Evolutionary conservation across 2,113 vertebrate species (phyloP), one percentile per base, ranked within the genome.

Genomic region (Neogale vison): DNA sequence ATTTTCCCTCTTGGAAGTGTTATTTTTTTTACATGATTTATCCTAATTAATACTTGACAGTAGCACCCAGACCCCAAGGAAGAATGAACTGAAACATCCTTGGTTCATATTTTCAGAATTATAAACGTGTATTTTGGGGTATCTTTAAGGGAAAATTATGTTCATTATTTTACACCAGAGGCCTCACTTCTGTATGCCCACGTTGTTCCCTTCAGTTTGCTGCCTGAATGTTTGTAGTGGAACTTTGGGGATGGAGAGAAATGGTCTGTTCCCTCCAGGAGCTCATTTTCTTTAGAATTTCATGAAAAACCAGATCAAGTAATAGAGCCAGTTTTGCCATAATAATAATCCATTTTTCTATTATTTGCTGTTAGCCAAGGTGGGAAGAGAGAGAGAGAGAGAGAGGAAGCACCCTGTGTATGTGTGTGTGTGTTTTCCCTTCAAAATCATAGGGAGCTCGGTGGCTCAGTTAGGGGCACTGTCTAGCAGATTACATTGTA

Each of bases 81-180:
- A 57, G 47, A 86, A 39, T 76, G 89, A 69, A 55, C 39, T 36
- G 50, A 88, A 85, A 31, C 82, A 4, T 82, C 90, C 57, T 83
- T 83, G 26, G 31, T 83, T 94, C 61, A 24, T 31, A 24, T 84
- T 63, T 93, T 88, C n/a, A 71, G 29, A 87, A 94, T 90, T 92
- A 29, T 50, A 74, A 52, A 26, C 80, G 13, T 34, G 4, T n/a
- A 12, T 42, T 65, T 36, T 69, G 50, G 47, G 23, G n/a, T 77
- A 39, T 85, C 39, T 90, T 57, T 45, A 90, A 21, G 31, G n/a
- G 36, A 77, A 94, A 79, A 20, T 9, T 26, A 0, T 11, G 4
- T 55, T 93, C 13, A 76, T 13, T 59, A 13, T 81, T 88, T 52
- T 88, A 42, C 85, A 29, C 45, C 7, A 34, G 59, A 83, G 79